Percentiles rank a stretch among this genome's conserved stretches.
These are phyloP conservation scores for Hypomesus transpacificus DNA, from an alignment of 2,113 vertebrate genomes.

Conservation along the genomic window DNA sequence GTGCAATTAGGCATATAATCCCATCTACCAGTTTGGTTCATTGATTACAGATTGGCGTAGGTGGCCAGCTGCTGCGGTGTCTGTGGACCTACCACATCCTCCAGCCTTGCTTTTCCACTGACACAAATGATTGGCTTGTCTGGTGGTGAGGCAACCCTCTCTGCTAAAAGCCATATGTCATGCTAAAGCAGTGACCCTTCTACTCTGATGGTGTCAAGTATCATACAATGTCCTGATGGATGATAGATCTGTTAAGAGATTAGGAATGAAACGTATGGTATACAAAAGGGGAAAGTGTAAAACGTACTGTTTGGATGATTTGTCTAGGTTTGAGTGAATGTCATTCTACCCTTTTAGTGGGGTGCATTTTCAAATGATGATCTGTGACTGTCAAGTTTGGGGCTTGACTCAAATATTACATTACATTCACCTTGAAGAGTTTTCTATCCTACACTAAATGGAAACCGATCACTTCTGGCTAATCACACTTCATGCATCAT, in stretches of 20 bases:
- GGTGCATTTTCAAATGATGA: too few species aligned
- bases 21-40: conserved; percentile 73
- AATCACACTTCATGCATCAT: too few species aligned
- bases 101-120: conserved; percentile 37
- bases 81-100: conserved; percentile 54
- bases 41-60: conserved; percentile 75
- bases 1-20: conserved; percentile 77
- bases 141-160: conserved; percentile 38
- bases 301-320: not conserved
- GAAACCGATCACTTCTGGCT: too few species aligned
- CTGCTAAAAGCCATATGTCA: conserved; percentile 72
- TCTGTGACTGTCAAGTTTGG: too few species aligned
- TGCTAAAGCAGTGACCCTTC: conserved; percentile 41
- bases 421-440: too few species aligned
- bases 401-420: too few species aligned
- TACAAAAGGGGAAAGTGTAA: conserved; percentile 54
- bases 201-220: conserved; percentile 32
- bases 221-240: conserved; percentile 36
- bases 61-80: conserved; percentile 73
- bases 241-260: conserved; percentile 49
- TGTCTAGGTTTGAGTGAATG: too few species aligned
- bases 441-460: too few species aligned
- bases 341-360: too few species aligned
- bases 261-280: conserved; percentile 44
- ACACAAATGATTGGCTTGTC: conserved; percentile 60